A percentile compares a stretch with the other conserved stretches of the same genome.
Conservation (phyloP, 2,888 invertebrate species). For the Meiosimyza decipiens region DNA sequence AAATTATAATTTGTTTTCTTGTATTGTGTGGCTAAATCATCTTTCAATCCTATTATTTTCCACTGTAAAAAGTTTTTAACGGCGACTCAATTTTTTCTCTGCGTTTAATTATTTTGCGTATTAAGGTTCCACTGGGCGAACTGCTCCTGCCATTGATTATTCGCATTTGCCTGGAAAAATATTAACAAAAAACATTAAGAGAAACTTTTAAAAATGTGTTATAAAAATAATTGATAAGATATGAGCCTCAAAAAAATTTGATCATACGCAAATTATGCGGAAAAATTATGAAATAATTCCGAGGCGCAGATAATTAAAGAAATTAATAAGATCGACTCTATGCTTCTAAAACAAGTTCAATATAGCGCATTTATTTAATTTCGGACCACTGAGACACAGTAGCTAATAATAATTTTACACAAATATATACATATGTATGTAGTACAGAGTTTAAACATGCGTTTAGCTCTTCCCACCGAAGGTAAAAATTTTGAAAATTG, state of each 20-base stretch:
- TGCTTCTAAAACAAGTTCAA: too few species aligned
- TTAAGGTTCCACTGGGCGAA: constrained; percentile 67
- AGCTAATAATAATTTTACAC: neutral
- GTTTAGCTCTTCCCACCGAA: too few species aligned
- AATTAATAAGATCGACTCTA: too few species aligned
- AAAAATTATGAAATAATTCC: too few species aligned
- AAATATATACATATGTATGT: too few species aligned
- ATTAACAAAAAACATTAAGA: constrained; percentile 36
- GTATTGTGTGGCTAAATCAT: neutral
- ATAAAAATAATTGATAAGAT: neutral
- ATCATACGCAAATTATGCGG: too few species aligned
- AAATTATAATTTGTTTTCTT: constrained; percentile 5
- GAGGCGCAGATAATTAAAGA: too few species aligned
- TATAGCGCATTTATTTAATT: too few species aligned
- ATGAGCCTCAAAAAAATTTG: too few species aligned
- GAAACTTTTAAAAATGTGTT: constrained; percentile 24
- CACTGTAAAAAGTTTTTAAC: constrained; percentile 6
- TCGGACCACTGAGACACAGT: too few species aligned
- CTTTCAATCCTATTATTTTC: constrained; percentile 6
- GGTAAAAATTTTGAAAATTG: too few species aligned
- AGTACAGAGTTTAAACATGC: too few species aligned
- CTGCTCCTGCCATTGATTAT: constrained; percentile 67
- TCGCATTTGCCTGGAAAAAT: constrained; percentile 62
- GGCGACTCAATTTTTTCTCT: neutral
- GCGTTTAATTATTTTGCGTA: constrained; percentile 61